Evolutionary conservation across 2,113 vertebrate genomes (phyloP).

Genomic region (Bubo bubo): DNA sequence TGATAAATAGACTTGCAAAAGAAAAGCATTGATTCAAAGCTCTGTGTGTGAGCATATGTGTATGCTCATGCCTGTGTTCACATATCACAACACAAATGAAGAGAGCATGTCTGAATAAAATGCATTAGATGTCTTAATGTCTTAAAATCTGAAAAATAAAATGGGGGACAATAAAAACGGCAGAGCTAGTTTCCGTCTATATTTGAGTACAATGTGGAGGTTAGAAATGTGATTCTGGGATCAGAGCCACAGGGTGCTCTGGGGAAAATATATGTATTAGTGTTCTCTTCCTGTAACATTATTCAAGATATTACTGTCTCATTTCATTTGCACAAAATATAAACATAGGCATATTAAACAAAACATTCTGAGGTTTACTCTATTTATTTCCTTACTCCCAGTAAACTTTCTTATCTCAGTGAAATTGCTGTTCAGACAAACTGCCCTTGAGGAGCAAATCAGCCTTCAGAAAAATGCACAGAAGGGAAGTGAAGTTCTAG

Average conservation of each 20-base stretch:
- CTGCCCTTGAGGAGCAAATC: neutral
- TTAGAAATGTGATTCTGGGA: neutral
- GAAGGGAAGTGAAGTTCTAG: neutral
- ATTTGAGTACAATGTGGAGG: neutral
- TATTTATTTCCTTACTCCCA: neutral
- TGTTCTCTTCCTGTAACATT: neutral
- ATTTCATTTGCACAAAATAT: slow-evolving; percentile 3
- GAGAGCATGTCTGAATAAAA: neutral
- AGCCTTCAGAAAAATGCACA: neutral
- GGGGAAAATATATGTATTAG: neutral
- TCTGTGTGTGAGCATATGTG: neutral
- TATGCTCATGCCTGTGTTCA: neutral
- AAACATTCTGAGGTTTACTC: neutral
- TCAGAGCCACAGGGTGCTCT: neutral
- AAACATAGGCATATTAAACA: neutral
- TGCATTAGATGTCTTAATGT: neutral
- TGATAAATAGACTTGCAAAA: neutral
- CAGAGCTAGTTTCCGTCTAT: neutral
- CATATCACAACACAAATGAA: neutral
- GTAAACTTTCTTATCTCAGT: neutral
- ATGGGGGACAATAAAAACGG: neutral
- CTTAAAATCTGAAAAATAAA: neutral
- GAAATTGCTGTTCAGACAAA: neutral
- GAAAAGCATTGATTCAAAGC: neutral
- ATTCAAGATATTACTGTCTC: neutral